phyloP scores from a whole-genome alignment of 2,113 vertebrate genomes.

The Ardeotis arabs region DNA sequence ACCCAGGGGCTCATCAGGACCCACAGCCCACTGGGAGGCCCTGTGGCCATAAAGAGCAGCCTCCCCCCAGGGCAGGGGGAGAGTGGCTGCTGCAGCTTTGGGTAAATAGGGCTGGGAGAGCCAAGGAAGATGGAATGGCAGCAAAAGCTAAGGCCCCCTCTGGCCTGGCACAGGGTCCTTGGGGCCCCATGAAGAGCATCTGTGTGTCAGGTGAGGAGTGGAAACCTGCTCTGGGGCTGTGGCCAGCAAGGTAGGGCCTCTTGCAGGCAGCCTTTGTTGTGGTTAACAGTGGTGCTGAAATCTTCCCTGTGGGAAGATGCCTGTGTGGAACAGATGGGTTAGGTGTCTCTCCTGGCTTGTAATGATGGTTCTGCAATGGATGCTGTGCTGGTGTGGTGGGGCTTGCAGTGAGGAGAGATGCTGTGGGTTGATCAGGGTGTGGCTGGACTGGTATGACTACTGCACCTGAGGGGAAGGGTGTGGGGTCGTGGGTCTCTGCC shows the following conservation, averaged over 20 bases:
- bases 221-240: fast-evolving
- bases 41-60: fast-evolving
- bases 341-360: not conserved
- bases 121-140: not conserved
- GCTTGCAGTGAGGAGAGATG: no score
- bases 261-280: not conserved
- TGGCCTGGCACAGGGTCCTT: not conserved
- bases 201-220: fast-evolving
- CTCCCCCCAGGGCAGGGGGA: fast-evolving
- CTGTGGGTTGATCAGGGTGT: fast-evolving
- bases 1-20: not conserved
- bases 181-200: fast-evolving
- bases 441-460: not conserved
- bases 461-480: fast-evolving
- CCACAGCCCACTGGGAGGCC: not conserved
- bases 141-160: no score
- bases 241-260: not conserved
- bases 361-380: fast-evolving
- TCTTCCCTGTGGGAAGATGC: not conserved
- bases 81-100: fast-evolving
- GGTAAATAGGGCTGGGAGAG: fast-evolving
- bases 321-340: fast-evolving
- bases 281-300: fast-evolving
- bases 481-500: fast-evolving
- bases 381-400: not conserved